A percentile compares a stretch with the other conserved stretches of the same genome.
phyloP scores from a whole-genome alignment of 2,797 vertebrate genomes.

The Hippopotamyrus pictus region DNA sequence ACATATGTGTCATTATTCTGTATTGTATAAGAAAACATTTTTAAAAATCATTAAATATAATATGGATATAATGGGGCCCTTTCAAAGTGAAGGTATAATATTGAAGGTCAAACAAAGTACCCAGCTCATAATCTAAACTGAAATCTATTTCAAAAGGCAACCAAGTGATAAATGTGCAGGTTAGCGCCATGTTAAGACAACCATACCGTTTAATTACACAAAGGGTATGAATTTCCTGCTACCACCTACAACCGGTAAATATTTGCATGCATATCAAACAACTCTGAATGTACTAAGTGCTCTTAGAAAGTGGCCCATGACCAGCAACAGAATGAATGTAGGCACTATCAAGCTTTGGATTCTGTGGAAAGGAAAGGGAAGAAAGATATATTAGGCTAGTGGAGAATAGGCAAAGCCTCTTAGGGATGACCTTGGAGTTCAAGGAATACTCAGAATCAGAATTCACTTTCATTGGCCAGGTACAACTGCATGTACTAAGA shows the following conservation, averaged over 20 bases:
- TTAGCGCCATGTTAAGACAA: neutral
- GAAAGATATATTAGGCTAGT: neutral
- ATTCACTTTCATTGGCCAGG: neutral
- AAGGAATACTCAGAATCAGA: neutral
- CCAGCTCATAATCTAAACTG: neutral
- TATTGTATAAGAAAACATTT: neutral
- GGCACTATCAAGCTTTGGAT: neutral
- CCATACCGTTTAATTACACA: neutral
- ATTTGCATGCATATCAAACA: neutral
- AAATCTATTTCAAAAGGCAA: neutral
- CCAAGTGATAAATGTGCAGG: neutral
- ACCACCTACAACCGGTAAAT: neutral
- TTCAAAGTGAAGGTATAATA: neutral
- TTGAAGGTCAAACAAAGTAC: neutral
- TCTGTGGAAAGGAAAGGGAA: neutral
- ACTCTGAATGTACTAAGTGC: neutral
- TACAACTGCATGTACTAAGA: neutral
- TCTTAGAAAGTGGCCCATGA: neutral
- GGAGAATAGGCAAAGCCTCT: neutral
- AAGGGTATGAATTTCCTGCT: neutral
- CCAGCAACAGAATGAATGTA: neutral
- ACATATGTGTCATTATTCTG: neutral
- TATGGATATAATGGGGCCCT: neutral
- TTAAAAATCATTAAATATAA: neutral
- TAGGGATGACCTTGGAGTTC: neutral